These are phyloP conservation scores for Anticlea derivata DNA, from an alignment of 2,888 invertebrate genomes.

Conservation along the genomic window DNA sequence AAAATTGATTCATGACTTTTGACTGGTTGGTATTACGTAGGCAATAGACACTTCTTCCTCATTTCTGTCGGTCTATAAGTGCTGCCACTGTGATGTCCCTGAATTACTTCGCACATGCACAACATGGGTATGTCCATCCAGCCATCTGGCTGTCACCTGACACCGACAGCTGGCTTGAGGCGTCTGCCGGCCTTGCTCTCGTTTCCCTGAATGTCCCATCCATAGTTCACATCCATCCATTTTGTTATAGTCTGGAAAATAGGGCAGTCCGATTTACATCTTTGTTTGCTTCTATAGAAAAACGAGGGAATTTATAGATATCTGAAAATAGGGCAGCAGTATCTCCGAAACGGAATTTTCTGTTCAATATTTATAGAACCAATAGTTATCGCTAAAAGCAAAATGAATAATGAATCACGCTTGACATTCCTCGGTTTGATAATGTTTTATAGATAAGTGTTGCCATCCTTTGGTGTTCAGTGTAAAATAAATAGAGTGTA, in stretches of 20 bases:
- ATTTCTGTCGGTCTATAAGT: background rate
- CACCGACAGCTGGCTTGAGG: background rate
- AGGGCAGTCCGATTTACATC: slow-evolving; percentile 5
- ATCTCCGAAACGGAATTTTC: background rate
- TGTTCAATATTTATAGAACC: slow-evolving; percentile 1
- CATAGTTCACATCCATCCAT: slow-evolving; percentile 10
- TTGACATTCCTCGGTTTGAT: slow-evolving; percentile 6
- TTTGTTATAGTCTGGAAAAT: slow-evolving; percentile 1
- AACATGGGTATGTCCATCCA: background rate
- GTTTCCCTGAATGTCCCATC: slow-evolving; percentile 7
- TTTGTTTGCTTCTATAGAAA: slow-evolving; percentile 10
- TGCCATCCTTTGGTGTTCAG: background rate
- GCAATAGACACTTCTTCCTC: too few species aligned
- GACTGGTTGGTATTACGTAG: too few species aligned
- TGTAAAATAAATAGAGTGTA: slow-evolving; percentile 1
- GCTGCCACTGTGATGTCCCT: background rate
- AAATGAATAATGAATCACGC: slow-evolving; percentile 10
- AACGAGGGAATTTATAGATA: background rate
- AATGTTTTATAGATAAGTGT: slow-evolving; percentile 12
- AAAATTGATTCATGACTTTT: too few species aligned
- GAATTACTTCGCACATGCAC: background rate
- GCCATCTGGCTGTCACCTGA: slow-evolving; percentile 12
- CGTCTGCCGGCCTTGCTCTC: slow-evolving; percentile 25
- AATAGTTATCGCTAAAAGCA: background rate
- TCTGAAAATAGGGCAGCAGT: slow-evolving; percentile 7